phyloP scores from a whole-genome alignment of 23 tunicate genomes.

The Styela plicata region DNA sequence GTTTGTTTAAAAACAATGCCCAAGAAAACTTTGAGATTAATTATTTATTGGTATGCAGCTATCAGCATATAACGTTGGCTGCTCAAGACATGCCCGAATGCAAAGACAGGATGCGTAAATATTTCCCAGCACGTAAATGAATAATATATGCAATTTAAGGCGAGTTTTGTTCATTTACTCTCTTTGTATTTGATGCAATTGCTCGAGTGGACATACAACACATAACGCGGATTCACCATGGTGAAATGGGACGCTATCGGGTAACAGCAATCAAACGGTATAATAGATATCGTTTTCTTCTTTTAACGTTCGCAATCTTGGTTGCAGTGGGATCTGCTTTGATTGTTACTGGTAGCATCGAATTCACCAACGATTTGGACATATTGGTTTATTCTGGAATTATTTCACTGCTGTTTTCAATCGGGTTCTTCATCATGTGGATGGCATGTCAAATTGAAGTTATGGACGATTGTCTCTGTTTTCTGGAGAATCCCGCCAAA shows the following conservation, averaged over 20 bases:
- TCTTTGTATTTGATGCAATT: too few species aligned
- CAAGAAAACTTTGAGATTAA: not conserved
- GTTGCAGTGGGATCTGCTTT: not conserved
- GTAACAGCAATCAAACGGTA: not conserved
- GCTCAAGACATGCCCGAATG: not conserved
- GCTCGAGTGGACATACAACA: too few species aligned
- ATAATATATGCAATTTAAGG: not conserved
- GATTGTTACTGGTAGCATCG: not conserved
- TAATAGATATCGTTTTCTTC: not conserved
- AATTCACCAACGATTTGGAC: not conserved
- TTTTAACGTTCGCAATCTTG: not conserved
- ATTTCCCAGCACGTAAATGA: not conserved
- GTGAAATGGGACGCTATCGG: not conserved
- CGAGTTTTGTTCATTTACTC: not conserved
- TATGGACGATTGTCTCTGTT: not conserved
- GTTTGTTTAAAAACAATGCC: too few species aligned
- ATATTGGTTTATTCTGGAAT: not conserved
- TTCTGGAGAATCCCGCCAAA: not conserved
- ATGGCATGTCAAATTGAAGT: conserved; percentile 22
- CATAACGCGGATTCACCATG: too few species aligned
- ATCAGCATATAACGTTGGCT: not conserved
- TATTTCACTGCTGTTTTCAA: not conserved
- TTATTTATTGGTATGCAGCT: not conserved
- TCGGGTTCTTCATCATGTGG: conserved; percentile 18
- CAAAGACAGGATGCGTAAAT: not conserved